These are phyloP conservation scores for Cyanoramphus novaezelandiae DNA, from an alignment of 2,113 vertebrate species.

Conservation along the genomic window DNA sequence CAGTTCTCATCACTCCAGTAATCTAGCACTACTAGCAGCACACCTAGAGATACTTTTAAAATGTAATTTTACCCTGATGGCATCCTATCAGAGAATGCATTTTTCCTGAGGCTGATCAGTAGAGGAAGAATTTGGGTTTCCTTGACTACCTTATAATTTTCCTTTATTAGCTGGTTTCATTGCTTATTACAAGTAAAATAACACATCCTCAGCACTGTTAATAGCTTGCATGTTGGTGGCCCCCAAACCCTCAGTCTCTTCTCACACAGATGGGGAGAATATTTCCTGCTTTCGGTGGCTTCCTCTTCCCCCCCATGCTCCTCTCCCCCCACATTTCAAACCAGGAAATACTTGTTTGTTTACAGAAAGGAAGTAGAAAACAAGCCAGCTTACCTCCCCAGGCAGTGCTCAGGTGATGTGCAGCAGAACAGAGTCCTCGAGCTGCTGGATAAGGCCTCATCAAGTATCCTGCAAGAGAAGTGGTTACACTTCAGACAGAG, in stretches of 20 bases:
- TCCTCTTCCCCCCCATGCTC: not conserved
- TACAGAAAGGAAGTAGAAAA: not conserved
- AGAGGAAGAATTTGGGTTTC: not conserved
- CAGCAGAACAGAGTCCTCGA: fast-evolving
- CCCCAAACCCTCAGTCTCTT: not conserved
- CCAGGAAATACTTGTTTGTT: not conserved
- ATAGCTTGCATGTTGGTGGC: not conserved
- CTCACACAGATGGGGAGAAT: not conserved
- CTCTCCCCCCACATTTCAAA: not conserved
- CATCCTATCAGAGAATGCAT: not conserved
- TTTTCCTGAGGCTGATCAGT: not conserved
- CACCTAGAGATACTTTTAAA: not conserved
- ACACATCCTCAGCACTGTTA: not conserved
- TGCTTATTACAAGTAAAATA: not conserved
- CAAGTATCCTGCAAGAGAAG: not conserved
- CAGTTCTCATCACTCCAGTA: not conserved
- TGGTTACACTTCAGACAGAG: not conserved
- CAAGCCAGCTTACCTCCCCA: not conserved
- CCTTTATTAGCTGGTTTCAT: not conserved
- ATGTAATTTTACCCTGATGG: not conserved
- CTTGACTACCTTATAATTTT: conserved; percentile 11
- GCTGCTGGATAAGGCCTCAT: fast-evolving
- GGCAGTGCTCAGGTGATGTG: not conserved
- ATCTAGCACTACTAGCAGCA: not conserved
- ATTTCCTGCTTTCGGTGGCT: not conserved